Base-by-base conservation (phyloP, 2,888 invertebrate species). In the Athalia rosae region DNA sequence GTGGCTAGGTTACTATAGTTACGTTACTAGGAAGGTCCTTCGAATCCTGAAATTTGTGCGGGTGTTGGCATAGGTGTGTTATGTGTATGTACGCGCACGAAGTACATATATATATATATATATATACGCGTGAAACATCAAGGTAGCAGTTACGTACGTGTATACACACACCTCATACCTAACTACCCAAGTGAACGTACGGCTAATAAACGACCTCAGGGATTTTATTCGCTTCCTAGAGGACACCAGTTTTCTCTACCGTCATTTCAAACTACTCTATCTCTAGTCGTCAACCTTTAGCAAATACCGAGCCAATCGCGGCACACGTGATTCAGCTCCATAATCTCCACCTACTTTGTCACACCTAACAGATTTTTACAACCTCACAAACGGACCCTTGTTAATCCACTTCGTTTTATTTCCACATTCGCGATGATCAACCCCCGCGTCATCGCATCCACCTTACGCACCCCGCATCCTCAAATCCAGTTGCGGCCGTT, bases 171-270 rank as follows among this genome's bases (percentile, higher is more conserved):
- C 15, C n/a, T 13, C 4, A 8, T 11, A 3, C 28, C 15, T 15
- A 15, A 13, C 8, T 11, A 4, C n/a, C 1, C n/a, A 28, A 28
- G 28, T 28, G 28, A 64, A 9, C 45, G 64, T 47, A 64, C 5
- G 79, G 79, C 80, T 82, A 83, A 81, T 81, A 83, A 81, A 84
- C 80, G 80, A 83, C 81, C 80, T 81, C 6, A 77, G 80, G 83
- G 81, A 83, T 82, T 84, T 80, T 67, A 50, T 67, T 67, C 67
- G 28, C 67, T 41, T 28, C 53, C 50, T n/a, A 67, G n/a, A 53
- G 53, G 53, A 53, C 53, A 53, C 50, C 47, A 7, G 15, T 56
- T 15, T 7, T n/a, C 28, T 7, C 8, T 53, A 28, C 0, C 28
- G 28, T 28, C 28, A 28, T 28, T 28, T 28, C 28, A 28, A 28